Percentiles rank a stretch among this genome's conserved stretches.
These are phyloP conservation scores for Pogonocherus hispidulus DNA, from an alignment of 2,888 invertebrate species.

Conservation along the genomic window DNA sequence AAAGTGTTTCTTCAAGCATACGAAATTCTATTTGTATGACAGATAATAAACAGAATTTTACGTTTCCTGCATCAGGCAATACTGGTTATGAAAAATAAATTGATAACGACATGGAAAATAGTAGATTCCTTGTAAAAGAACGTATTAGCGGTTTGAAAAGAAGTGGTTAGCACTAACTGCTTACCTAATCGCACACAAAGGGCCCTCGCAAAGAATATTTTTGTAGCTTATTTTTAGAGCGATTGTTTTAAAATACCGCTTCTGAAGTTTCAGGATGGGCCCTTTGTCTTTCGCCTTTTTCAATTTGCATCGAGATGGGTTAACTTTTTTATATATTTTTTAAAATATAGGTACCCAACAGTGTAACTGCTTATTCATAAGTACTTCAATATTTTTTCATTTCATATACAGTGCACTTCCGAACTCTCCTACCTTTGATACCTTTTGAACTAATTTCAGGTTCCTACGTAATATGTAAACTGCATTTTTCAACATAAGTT, in stretches of 20 bases:
- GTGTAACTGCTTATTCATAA: too few species aligned
- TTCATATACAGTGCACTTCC: too few species aligned
- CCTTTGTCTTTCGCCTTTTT: conserved; percentile 45
- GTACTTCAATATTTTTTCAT: too few species aligned
- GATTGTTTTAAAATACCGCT: conserved; percentile 13
- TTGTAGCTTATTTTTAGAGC: not conserved
- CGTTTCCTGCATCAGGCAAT: too few species aligned
- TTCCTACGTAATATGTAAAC: too few species aligned
- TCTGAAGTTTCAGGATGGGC: conserved; percentile 32
- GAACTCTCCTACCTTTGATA: too few species aligned
- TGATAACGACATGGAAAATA: not conserved
- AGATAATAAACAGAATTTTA: too few species aligned
- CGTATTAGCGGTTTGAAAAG: conserved; percentile 8
- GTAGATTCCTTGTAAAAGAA: not conserved
- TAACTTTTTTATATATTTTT: conserved; percentile 37
- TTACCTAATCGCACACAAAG: conserved; percentile 17
- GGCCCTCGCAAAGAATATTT: conserved; percentile 5
- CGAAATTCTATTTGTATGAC: too few species aligned
- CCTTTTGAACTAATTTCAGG: too few species aligned
- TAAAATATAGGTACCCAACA: too few species aligned
- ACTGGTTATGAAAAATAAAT: not conserved
- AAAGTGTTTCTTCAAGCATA: too few species aligned
- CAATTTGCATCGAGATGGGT: conserved; percentile 47
- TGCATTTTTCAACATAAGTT: too few species aligned
- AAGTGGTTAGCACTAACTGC: conserved; percentile 16